These are phyloP conservation scores for Tipula helvola DNA, from an alignment of 2,888 invertebrate species.

Conservation along the genomic window DNA sequence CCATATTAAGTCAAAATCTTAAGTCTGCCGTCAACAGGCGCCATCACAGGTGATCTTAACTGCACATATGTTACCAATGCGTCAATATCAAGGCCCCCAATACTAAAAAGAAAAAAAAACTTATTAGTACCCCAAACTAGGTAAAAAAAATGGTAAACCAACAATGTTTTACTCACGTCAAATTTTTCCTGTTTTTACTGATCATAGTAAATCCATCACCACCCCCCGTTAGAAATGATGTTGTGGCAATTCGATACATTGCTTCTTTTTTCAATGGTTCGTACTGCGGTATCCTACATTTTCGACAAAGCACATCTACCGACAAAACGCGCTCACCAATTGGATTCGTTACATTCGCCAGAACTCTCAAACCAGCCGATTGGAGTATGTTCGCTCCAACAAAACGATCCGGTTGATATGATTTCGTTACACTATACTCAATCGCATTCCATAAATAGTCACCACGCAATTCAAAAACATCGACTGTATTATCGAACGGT, in stretches of 20 bases:
- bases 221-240: slow-evolving; percentile 49
- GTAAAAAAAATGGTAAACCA: background rate
- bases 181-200: slow-evolving; percentile 27
- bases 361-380: slow-evolving; percentile 39
- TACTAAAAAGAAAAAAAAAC: background rate
- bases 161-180: slow-evolving; percentile 21
- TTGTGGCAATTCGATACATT: slow-evolving; percentile 48
- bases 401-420: slow-evolving; percentile 32
- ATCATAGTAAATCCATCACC: slow-evolving; percentile 54
- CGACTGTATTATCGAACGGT: slow-evolving; percentile 67
- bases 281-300: slow-evolving; percentile 51
- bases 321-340: slow-evolving; percentile 45
- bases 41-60: slow-evolving; percentile 33
- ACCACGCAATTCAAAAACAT: slow-evolving; percentile 57
- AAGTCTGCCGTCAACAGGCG: slow-evolving; percentile 44
- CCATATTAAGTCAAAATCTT: slow-evolving; percentile 31
- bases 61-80: slow-evolving; percentile 40
- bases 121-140: background rate
- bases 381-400: slow-evolving; percentile 43
- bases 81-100: slow-evolving; percentile 38
- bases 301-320: slow-evolving; percentile 44
- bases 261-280: slow-evolving; percentile 42
- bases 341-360: slow-evolving; percentile 40
- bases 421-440: slow-evolving; percentile 41
- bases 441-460: slow-evolving; percentile 47